These are phyloP conservation scores for Bufo gargarizans DNA, from an alignment of 2,113 vertebrate species.

Conservation along the genomic window DNA sequence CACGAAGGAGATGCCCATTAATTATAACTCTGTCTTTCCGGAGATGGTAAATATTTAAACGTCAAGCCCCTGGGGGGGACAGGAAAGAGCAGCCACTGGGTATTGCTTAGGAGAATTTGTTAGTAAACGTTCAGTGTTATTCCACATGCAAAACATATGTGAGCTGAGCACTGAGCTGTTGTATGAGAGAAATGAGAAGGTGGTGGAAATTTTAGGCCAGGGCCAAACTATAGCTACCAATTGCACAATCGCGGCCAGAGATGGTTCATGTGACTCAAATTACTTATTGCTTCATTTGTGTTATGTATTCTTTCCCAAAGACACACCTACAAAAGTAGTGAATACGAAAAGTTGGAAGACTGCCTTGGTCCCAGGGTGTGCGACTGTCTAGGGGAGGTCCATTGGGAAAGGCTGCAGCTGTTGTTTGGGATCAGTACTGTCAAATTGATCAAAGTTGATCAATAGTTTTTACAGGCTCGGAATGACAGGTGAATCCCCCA, in stretches of 20 bases:
- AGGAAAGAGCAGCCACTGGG: conserved; percentile 33
- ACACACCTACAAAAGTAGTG: neutral
- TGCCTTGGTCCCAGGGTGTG: no score
- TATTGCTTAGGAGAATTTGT: neutral
- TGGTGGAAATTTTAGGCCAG: neutral
- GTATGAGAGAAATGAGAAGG: neutral
- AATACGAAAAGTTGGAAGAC: neutral
- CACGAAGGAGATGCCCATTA: conserved; percentile 13
- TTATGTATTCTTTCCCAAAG: neutral
- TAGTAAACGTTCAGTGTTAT: conserved; percentile 1
- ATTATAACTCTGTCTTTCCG: conserved; percentile 17
- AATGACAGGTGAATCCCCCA: no score
- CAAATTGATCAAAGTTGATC: no score
- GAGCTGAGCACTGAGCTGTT: conserved; percentile 37
- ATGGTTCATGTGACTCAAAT: neutral
- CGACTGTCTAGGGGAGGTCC: no score
- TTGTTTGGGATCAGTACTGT: no score
- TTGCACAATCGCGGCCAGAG: neutral
- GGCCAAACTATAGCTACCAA: neutral
- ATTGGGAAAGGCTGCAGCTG: no score
- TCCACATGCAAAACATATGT: conserved; percentile 49
- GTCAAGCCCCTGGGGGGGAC: conserved; percentile 28
- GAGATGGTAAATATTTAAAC: conserved; percentile 28
- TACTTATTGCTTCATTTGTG: neutral
- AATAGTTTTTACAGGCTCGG: no score